Base-by-base conservation (phyloP, 2,888 invertebrate species). In the Bimastos eiseni region DNA sequence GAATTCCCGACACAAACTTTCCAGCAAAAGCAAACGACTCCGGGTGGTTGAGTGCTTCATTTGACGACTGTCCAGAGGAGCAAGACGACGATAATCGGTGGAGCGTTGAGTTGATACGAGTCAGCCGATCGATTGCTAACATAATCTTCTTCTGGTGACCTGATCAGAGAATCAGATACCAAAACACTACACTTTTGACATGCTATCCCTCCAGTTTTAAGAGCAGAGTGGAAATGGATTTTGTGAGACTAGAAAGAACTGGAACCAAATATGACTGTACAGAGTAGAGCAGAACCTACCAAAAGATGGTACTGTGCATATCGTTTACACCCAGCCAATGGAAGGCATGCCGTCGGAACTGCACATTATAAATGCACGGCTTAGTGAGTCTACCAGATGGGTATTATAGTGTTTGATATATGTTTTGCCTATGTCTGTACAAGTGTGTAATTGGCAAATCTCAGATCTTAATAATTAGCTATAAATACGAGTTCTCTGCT, bases 81-180 rank as follows among this genome's bases (percentile, higher is more conserved):
- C 34, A 36, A 24, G 86, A 86, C 6, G 36, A 17, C 19, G 94
- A 94, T 91, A 94, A 92, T 21, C 94, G 93, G 90, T 94, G 94
- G 24, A 92, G 91, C 41, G 93, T 93, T 37, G 93, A 92, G 91
- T 93, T 92, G 24, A 95, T 97, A 94, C 98, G 98, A 95, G 98
- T 98, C 90, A 99, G 97, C 95, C 98, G 96, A 95, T 99, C 99
- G 93, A 99, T 98, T 92, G 99, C 99, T 94, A 99, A 96, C 94
- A 98, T 96, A 93, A 99, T 97, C 96, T 98, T 98, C 96, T 99
- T 99, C 96, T 99, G 98, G 95, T 99, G 99, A 83, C 99, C 99
- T 94, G 36, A 70, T n/a, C 30, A 70, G 17, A 49, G n/a, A 70
- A 70, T 30, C 11, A 70, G n/a, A 70, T n/a, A 70, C 4, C 70